phyloP scores from a whole-genome alignment of 1,140 invertebrate species.

The Neodiprion lecontei region DNA sequence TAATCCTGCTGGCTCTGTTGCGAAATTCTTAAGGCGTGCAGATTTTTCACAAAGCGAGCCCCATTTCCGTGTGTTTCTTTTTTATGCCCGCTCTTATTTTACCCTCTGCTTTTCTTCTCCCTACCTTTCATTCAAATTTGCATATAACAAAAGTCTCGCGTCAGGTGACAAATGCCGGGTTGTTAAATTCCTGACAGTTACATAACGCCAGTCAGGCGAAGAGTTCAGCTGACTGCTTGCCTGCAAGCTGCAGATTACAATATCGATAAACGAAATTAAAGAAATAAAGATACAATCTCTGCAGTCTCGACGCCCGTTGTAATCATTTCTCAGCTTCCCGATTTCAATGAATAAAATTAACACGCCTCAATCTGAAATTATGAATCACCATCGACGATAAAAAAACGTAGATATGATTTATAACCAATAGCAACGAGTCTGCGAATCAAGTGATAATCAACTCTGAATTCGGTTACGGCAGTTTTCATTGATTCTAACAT shows the following conservation, averaged over 20 bases:
- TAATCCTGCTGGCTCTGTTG: not conserved
- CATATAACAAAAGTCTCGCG: not conserved
- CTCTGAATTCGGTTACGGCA: too few species aligned
- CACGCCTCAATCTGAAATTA: too few species aligned
- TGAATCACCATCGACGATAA: too few species aligned
- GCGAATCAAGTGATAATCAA: too few species aligned
- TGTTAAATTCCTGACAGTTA: slow-evolving; percentile 7
- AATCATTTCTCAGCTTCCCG: not conserved
- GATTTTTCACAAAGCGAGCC: not conserved
- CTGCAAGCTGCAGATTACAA: not conserved
- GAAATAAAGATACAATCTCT: slow-evolving; percentile 1
- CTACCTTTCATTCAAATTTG: not conserved
- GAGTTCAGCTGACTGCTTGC: too few species aligned
- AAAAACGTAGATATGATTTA: too few species aligned
- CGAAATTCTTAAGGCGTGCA: not conserved
- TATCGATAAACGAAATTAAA: not conserved
- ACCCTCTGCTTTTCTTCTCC: too few species aligned
- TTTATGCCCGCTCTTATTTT: not conserved
- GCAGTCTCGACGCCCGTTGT: not conserved
- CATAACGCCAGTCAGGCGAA: not conserved
- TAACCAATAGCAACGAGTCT: too few species aligned
- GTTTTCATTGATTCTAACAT: too few species aligned
- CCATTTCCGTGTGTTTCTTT: not conserved
- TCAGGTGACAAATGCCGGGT: not conserved
- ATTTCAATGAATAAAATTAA: too few species aligned